phyloP scores from a whole-genome alignment of 2,797 vertebrate species.

The Echiichthys vipera region DNA sequence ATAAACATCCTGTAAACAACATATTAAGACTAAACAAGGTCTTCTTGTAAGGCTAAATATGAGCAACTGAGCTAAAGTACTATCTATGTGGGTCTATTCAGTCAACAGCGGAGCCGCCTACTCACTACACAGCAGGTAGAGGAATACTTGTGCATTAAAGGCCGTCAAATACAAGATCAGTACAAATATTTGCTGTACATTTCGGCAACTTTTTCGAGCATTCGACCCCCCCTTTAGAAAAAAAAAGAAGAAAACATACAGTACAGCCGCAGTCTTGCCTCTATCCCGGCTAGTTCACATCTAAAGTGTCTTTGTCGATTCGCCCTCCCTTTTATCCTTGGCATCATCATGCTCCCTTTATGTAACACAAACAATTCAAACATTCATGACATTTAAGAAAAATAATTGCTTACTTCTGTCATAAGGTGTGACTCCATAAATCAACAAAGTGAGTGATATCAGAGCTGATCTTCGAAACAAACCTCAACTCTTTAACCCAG shows the following conservation, averaged over 20 bases:
- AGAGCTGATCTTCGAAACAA: background rate
- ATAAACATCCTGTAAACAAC: constrained; percentile 86
- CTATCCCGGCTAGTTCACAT: constrained; percentile 44
- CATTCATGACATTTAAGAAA: constrained; percentile 37
- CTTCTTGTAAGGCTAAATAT: constrained; percentile 86
- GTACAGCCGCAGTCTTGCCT: constrained; percentile 58
- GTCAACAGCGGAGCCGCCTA: constrained; percentile 58
- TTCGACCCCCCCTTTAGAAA: constrained; percentile 17
- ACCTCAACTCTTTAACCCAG: background rate
- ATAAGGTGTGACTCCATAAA: constrained; percentile 25
- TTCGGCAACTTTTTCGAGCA: constrained; percentile 63
- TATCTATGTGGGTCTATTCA: constrained; percentile 49
- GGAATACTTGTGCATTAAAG: constrained; percentile 73
- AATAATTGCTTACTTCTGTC: constrained; percentile 22
- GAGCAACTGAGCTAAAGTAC: constrained; percentile 70
- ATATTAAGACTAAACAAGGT: constrained; percentile 85
- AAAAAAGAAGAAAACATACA: constrained; percentile 26
- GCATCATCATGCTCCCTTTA: constrained; percentile 63
- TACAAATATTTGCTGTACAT: constrained; percentile 73
- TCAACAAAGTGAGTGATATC: background rate
- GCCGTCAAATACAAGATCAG: constrained; percentile 68
- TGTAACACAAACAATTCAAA: constrained; percentile 46
- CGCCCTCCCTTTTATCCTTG: constrained; percentile 46
- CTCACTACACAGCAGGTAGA: constrained; percentile 69
- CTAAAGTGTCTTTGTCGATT: constrained; percentile 61